Conservation (phyloP, 2,888 invertebrate species). For the Homarus gammarus region DNA sequence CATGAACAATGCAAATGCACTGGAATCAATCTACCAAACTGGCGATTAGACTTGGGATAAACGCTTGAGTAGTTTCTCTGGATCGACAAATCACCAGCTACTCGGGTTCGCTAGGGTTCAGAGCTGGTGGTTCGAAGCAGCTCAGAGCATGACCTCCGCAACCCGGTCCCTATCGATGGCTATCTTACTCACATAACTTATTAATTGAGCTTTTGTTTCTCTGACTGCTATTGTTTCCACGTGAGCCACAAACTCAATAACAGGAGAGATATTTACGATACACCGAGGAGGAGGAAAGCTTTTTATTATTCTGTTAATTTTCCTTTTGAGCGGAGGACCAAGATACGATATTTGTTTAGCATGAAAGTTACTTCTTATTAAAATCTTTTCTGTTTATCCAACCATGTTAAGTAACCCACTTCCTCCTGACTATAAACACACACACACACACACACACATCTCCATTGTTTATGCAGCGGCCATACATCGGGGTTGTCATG, state of each 20-base stretch:
- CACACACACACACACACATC: too few species aligned
- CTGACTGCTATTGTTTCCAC: conserved; percentile 45
- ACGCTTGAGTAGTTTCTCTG: conserved; percentile 24
- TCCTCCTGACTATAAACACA: too few species aligned
- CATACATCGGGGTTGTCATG: background rate
- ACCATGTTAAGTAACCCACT: background rate
- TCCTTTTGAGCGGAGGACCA: too few species aligned
- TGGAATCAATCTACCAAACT: conserved; percentile 26
- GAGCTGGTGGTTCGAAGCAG: conserved; percentile 4
- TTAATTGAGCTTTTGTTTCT: conserved; percentile 49
- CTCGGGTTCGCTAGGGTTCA: background rate
- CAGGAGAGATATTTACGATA: conserved; percentile 11
- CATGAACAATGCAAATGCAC: conserved; percentile 50
- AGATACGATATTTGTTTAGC: background rate
- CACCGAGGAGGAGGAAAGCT: background rate
- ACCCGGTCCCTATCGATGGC: conserved; percentile 19
- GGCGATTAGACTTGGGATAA: conserved; percentile 40
- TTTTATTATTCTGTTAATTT: background rate
- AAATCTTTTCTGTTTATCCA: background rate
- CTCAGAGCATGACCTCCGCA: conserved; percentile 2
- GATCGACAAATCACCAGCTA: conserved; percentile 44
- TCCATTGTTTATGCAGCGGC: too few species aligned
- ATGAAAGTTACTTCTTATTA: background rate
- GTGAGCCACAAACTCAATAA: conserved; percentile 5
- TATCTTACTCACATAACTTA: conserved; percentile 51